These are phyloP conservation scores for Conopomorpha cramerella DNA, from an alignment of 1,140 invertebrate species.

Conservation along the genomic window DNA sequence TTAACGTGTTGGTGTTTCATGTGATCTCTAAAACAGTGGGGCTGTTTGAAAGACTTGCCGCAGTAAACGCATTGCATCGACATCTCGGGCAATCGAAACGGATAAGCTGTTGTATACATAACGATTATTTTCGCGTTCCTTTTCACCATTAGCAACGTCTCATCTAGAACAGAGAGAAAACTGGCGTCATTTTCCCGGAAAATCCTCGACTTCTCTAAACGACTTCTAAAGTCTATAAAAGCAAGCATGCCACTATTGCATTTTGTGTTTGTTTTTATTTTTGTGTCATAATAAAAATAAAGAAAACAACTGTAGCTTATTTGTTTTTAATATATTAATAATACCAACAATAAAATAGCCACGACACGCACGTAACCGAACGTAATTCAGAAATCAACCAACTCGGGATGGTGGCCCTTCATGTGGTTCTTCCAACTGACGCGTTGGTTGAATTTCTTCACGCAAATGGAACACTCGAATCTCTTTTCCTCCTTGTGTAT, in stretches of 20 bases:
- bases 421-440: slow-evolving; percentile 19
- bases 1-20: not conserved
- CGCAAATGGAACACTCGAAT: slow-evolving; percentile 63
- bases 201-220: no score
- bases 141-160: not conserved
- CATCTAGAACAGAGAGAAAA: not conserved
- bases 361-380: no score
- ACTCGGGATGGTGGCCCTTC: slow-evolving; percentile 5
- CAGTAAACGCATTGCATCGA: not conserved
- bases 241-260: no score
- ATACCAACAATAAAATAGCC: no score
- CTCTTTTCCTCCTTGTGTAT: slow-evolving; percentile 63
- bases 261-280: no score
- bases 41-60: not conserved
- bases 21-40: not conserved
- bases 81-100: not conserved
- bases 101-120: not conserved
- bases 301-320: no score
- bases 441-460: slow-evolving; percentile 59
- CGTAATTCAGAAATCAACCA: not conserved
- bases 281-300: no score
- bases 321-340: no score
- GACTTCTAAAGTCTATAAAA: no score
- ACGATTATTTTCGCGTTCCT: not conserved
- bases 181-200: no score